Evolutionary conservation across 2,888 invertebrate genomes (phyloP).

Genomic region (Lepeophtheirus nordmannii): DNA sequence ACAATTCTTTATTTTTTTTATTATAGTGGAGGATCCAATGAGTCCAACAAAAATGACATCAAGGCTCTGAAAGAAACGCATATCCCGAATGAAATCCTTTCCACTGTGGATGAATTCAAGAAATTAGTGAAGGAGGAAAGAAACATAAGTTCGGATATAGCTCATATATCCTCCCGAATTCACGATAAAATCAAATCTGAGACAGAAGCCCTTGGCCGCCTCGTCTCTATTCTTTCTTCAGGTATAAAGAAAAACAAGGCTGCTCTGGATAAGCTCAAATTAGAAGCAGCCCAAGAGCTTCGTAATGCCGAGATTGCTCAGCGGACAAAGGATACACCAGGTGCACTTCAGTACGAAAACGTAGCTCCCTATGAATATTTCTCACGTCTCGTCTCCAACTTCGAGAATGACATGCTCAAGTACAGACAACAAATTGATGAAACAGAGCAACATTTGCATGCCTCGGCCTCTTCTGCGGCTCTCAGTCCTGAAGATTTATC

Average conservation of each 20-base stretch:
- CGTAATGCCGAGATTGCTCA: slow-evolving; percentile 28
- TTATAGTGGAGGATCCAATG: neutral
- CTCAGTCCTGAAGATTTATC: slow-evolving; percentile 8
- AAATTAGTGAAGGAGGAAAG: slow-evolving; percentile 21
- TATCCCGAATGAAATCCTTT: slow-evolving; percentile 15
- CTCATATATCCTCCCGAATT: slow-evolving; percentile 14
- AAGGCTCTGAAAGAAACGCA: slow-evolving; percentile 8
- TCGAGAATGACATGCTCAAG: slow-evolving; percentile 14
- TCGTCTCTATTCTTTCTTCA: slow-evolving; percentile 2
- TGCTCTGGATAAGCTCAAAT: slow-evolving; percentile 10
- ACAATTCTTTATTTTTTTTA: neutral
- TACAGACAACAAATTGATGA: slow-evolving; percentile 20
- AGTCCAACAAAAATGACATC: neutral
- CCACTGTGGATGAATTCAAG: slow-evolving; percentile 20
- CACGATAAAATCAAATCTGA: slow-evolving; percentile 17
- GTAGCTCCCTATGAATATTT: slow-evolving; percentile 21
- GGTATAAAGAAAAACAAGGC: slow-evolving; percentile 12
- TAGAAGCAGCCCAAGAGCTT: slow-evolving; percentile 27
- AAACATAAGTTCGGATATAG: slow-evolving; percentile 13
- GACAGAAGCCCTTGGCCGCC: slow-evolving; percentile 1
- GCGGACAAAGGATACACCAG: slow-evolving; percentile 24
- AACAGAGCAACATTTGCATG: slow-evolving; percentile 14
- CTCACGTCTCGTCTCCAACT: slow-evolving; percentile 11
- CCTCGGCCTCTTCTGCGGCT: slow-evolving; percentile 1
- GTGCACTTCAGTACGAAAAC: slow-evolving; percentile 15